phyloP scores from a whole-genome alignment of 2,888 invertebrate species.

The Caenorhabditis panamensis region DNA sequence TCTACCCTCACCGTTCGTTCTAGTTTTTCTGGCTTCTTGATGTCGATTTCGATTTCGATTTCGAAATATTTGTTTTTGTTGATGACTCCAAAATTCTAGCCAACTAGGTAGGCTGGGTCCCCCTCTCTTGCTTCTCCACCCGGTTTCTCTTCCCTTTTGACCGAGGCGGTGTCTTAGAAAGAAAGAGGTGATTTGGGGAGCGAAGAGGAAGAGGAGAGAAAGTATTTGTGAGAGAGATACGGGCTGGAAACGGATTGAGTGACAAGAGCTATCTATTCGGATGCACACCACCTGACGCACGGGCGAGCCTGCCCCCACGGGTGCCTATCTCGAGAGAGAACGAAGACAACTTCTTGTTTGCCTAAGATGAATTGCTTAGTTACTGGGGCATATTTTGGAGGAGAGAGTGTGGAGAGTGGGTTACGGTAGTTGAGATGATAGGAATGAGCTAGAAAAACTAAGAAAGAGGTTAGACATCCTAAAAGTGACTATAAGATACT shows the following conservation, averaged over 20 bases:
- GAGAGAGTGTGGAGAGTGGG: background rate
- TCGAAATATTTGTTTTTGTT: conserved; percentile 54
- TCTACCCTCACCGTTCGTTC: background rate
- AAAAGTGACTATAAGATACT: too few relatives aligned
- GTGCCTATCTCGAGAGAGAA: conserved; percentile 36
- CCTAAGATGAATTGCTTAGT: conserved; percentile 61
- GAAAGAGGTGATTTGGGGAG: conserved; percentile 8
- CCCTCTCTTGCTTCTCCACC: background rate
- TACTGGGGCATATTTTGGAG: conserved; percentile 49
- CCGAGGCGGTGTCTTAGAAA: conserved; percentile 18
- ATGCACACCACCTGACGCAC: conserved; percentile 46
- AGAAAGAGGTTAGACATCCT: too few relatives aligned
- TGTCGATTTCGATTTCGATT: conserved; percentile 7
- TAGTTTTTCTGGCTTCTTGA: background rate
- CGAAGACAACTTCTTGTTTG: conserved; percentile 48
- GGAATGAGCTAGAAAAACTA: background rate
- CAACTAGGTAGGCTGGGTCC: conserved; percentile 10
- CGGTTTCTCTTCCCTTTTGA: conserved; percentile 26
- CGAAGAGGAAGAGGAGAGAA: too few relatives aligned
- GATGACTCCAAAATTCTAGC: conserved; percentile 39
- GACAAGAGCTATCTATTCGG: conserved; percentile 54
- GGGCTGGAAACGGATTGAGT: conserved; percentile 60
- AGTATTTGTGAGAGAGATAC: background rate
- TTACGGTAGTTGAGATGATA: conserved; percentile 27
- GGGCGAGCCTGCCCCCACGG: conserved; percentile 18